Base-by-base conservation (phyloP, 1,140 invertebrate genomes). In the Tetraneura akinire region DNA sequence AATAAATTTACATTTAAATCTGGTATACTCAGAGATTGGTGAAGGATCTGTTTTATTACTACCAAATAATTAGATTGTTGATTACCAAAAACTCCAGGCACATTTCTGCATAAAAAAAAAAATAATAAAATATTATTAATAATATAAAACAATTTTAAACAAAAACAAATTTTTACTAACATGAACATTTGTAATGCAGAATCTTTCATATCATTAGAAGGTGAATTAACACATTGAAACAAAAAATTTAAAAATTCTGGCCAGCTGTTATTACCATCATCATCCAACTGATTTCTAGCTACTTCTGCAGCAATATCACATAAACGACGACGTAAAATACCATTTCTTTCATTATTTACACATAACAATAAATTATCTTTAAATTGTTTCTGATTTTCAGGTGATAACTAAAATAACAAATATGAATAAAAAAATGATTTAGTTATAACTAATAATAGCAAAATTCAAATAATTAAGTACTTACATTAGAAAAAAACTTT, bases 191-290 rank as follows among this genome's bases (percentile, higher is more conserved):
- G 90, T 57, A 99, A 90, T 16, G 96, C 96, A 83, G 93, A 92
- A 86, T 98, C 97, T 87, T 96, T 96, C n/a, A 97, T 88, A 66
- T 91, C 89, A 37, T 92, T 87, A 84, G 92, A 90, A 47, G 91
- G 88, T 81, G 93, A 92, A 87, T 91, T 95, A 18, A 94, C 95
- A 87, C 95, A 96, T 84, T 96, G 93, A 87, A 98, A 99, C 84
- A 99, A 89, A 86, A 98, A 99, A 85, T 96, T 92, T 37, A 99
- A 88, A 85, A 99, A 95, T 85, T 98, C 97, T 32, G 95, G 95
- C 98, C 98, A 99, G 81, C 92, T 91, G 86, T 98, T 98, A 84
- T 95, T 96, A 37, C 96, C 96, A 85, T 97, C 94, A 83, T 98
- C 97, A 86, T 99, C 97, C 82, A 99, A 93, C 80, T 98, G 89